Evolutionary conservation across 2,888 invertebrate species (phyloP).

Genomic region (Amorpha juglandis): DNA sequence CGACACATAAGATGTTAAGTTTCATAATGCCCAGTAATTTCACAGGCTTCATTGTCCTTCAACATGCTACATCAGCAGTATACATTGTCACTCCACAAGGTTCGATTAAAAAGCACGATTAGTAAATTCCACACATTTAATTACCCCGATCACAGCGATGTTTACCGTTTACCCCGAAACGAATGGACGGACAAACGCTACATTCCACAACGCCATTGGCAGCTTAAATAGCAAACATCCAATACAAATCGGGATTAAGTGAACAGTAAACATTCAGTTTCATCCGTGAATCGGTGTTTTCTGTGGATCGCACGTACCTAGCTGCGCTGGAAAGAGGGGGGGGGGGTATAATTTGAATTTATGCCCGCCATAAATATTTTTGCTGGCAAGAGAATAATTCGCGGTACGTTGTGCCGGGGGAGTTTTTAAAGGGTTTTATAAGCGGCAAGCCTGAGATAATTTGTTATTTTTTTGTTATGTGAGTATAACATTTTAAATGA

Average conservation of each 20-base stretch:
- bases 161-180: slow-evolving; percentile 15
- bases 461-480: not conserved
- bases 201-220: slow-evolving; percentile 7
- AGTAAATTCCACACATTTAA: not conserved
- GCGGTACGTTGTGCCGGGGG: slow-evolving; percentile 44
- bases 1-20: no score
- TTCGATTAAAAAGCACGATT: slow-evolving; percentile 6
- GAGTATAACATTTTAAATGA: not conserved
- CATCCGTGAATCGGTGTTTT: slow-evolving; percentile 45
- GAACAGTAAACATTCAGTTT: slow-evolving; percentile 42
- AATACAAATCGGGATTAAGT: slow-evolving; percentile 39
- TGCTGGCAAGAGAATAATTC: slow-evolving; percentile 53
- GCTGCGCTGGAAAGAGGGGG: slow-evolving; percentile 46
- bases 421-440: slow-evolving; percentile 40
- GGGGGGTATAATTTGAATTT: slow-evolving; percentile 60
- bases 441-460: slow-evolving; percentile 6
- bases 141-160: not conserved
- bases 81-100: not conserved
- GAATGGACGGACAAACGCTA: not conserved
- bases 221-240: slow-evolving; percentile 28
- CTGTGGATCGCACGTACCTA: slow-evolving; percentile 34
- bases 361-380: slow-evolving; percentile 61
- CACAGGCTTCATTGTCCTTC: no score
- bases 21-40: no score
- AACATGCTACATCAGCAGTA: no score